phyloP scores from a whole-genome alignment of 92 coral and sea anemone genomes.

The Palythoa heliodiscus region DNA sequence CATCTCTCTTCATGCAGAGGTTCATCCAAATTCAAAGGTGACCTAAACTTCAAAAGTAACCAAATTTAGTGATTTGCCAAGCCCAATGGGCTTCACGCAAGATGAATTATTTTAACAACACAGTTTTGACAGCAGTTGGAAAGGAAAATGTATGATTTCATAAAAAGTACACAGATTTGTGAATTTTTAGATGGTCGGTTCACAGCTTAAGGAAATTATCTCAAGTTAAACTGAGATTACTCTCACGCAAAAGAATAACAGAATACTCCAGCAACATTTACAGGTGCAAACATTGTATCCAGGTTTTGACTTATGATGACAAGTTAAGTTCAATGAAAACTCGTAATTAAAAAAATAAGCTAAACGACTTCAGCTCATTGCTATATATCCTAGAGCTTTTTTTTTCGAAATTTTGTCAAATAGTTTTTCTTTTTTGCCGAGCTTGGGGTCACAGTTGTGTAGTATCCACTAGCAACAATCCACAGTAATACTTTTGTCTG shows the following conservation, averaged over 20 bases:
- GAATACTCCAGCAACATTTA: background rate
- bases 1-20: background rate
- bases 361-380: background rate
- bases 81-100: background rate
- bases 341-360: background rate
- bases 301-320: conserved; percentile 10
- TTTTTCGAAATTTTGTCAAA: background rate
- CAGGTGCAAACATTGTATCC: conserved; percentile 31
- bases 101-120: background rate
- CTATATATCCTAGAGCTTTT: background rate
- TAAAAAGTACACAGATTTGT: background rate
- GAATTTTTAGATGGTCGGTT: background rate
- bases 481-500: background rate
- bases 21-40: too few relatives aligned
- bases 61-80: background rate
- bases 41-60: background rate
- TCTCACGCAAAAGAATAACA: background rate
- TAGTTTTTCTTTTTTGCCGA: background rate
- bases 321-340: conserved; percentile 25
- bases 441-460: background rate
- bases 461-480: conserved; percentile 30
- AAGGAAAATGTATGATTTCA: background rate
- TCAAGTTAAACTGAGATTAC: background rate
- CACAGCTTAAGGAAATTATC: background rate
- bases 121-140: background rate